These are phyloP conservation scores for Tryphoninae sp. DNA, from an alignment of 2,888 invertebrate genomes.

Conservation along the genomic window DNA sequence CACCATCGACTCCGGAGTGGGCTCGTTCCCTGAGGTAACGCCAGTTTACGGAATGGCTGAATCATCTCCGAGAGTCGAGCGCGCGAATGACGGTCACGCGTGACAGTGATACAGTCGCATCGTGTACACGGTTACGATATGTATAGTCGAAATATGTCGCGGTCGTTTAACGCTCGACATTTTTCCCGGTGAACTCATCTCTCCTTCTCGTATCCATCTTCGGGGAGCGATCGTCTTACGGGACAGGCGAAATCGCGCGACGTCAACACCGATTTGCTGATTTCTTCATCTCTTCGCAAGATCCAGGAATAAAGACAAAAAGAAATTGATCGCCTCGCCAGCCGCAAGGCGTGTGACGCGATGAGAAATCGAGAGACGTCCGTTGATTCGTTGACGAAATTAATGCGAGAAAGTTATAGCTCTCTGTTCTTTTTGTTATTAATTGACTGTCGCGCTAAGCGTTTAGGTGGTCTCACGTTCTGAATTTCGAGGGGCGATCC, in stretches of 20 bases:
- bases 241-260: constrained; percentile 33
- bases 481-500: background rate
- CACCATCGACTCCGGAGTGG: no score
- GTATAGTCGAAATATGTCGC: constrained; percentile 16
- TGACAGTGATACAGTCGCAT: constrained; percentile 1
- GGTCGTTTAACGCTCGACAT: constrained; percentile 34
- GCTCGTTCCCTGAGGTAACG: background rate
- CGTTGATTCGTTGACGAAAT: background rate
- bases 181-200: constrained; percentile 36
- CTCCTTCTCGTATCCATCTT: constrained; percentile 44
- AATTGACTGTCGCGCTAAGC: background rate
- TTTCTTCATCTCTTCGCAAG: constrained; percentile 28
- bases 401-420: constrained; percentile 18
- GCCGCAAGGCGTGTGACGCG: background rate
- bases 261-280: constrained; percentile 37
- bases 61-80: background rate
- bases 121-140: constrained; percentile 2
- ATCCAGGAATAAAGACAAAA: constrained; percentile 16
- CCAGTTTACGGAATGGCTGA: background rate
- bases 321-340: constrained; percentile 30
- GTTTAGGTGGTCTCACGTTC: background rate
- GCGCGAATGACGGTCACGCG: background rate
- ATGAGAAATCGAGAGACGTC: constrained; percentile 18
- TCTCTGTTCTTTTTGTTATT: constrained; percentile 4
- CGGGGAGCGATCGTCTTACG: constrained; percentile 17